Conservation (phyloP, 2,888 invertebrate genomes). For the Phrixothrix hirtus region DNA sequence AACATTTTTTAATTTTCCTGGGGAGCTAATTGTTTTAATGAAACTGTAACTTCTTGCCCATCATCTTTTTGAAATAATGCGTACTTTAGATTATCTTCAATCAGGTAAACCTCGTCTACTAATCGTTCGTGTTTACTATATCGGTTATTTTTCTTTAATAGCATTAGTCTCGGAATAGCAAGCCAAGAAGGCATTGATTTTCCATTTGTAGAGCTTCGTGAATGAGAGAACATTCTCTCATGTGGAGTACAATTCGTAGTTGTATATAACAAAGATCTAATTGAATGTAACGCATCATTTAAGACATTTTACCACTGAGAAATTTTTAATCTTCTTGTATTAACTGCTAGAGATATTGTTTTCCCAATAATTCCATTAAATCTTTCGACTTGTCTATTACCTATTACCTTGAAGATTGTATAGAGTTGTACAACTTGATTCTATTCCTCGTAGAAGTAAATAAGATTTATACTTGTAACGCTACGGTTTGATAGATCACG, state of each 20-base stretch:
- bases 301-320: not conserved
- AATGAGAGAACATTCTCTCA: not conserved
- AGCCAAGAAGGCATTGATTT: no score
- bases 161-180: no score
- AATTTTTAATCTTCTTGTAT: not conserved
- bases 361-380: not conserved
- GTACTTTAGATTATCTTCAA: no score
- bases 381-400: not conserved
- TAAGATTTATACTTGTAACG: no score
- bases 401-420: not conserved
- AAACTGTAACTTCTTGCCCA: no score
- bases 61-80: no score
- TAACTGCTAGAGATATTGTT: not conserved
- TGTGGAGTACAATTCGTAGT: not conserved
- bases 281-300: not conserved
- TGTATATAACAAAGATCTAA: not conserved
- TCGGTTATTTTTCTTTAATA: no score
- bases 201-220: not conserved
- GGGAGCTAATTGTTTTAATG: no score
- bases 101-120: no score
- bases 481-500: no score
- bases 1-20: no score
- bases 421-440: not conserved
- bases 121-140: no score
- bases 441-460: not conserved